Evolutionary conservation across 2,797 vertebrate genomes (phyloP).

Genomic region (Mormyrus hasselquistii): DNA sequence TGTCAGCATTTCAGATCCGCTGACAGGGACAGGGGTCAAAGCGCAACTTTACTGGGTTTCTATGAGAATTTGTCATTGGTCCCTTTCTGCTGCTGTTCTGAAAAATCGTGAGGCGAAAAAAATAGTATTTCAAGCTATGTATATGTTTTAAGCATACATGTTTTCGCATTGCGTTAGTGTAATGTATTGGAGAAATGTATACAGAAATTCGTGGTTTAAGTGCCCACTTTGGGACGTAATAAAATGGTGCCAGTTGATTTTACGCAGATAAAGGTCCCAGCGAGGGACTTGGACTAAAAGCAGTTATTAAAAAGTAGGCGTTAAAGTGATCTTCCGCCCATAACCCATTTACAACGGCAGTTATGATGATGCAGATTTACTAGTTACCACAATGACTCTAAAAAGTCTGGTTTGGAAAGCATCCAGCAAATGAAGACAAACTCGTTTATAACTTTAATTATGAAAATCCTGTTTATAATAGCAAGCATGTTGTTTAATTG

Average conservation of each 20-base stretch:
- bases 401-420: conserved; percentile 2
- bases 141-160: neutral
- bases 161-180: neutral
- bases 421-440: neutral
- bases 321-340: conserved; percentile 1
- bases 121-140: neutral
- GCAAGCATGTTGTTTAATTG: neutral
- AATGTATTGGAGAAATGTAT: neutral
- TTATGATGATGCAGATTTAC: neutral
- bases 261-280: neutral
- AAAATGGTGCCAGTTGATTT: conserved; percentile 6
- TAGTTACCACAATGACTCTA: neutral
- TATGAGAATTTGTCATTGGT: neutral
- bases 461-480: neutral
- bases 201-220: neutral
- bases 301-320: conserved; percentile 3
- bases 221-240: neutral
- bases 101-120: neutral
- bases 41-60: neutral
- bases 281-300: neutral
- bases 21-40: neutral
- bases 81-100: neutral
- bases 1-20: neutral
- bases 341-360: conserved; percentile 2
- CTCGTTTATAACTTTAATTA: neutral